Percentiles rank a stretch among this genome's conserved stretches.
Evolutionary conservation across 2,888 invertebrate genomes (phyloP).

Genomic region (Rutpela maculata): DNA sequence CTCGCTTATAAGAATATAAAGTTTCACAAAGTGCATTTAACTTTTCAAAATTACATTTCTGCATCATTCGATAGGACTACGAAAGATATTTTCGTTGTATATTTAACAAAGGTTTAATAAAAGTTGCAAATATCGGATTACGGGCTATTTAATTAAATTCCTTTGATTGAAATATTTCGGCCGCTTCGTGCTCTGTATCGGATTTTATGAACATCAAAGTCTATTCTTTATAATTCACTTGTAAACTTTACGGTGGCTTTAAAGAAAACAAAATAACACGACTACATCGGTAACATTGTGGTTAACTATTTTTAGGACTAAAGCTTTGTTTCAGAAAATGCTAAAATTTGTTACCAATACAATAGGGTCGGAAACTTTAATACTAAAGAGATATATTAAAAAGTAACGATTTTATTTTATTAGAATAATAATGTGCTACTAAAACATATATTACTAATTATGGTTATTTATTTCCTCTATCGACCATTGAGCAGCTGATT

Average conservation of each 20-base stretch:
- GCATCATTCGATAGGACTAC: conserved; percentile 28
- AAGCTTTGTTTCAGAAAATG: neutral
- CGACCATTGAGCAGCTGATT: too few relatives aligned
- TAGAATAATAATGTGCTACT: too few relatives aligned
- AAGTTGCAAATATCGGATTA: conserved; percentile 43
- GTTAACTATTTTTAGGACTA: neutral
- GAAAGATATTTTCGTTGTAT: conserved; percentile 23
- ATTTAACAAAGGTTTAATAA: neutral
- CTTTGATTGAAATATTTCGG: conserved; percentile 44
- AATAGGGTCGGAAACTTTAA: too few relatives aligned
- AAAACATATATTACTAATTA: too few relatives aligned
- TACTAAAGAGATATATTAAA: too few relatives aligned
- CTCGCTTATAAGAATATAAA: conserved; percentile 22
- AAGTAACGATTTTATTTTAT: too few relatives aligned
- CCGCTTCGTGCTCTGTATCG: conserved; percentile 5
- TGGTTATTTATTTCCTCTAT: too few relatives aligned
- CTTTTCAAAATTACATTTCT: conserved; percentile 24
- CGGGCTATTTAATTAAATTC: conserved; percentile 46
- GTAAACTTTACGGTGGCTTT: conserved; percentile 33
- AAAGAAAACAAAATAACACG: conserved; percentile 7
- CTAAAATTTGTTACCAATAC: neutral
- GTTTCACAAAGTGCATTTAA: conserved; percentile 30
- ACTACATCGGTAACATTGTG: conserved; percentile 13
- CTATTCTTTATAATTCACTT: conserved; percentile 24
- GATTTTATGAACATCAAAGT: conserved; percentile 34